phyloP scores from a whole-genome alignment of 2,888 invertebrate species.

The Aphidoletes aphidimyza region DNA sequence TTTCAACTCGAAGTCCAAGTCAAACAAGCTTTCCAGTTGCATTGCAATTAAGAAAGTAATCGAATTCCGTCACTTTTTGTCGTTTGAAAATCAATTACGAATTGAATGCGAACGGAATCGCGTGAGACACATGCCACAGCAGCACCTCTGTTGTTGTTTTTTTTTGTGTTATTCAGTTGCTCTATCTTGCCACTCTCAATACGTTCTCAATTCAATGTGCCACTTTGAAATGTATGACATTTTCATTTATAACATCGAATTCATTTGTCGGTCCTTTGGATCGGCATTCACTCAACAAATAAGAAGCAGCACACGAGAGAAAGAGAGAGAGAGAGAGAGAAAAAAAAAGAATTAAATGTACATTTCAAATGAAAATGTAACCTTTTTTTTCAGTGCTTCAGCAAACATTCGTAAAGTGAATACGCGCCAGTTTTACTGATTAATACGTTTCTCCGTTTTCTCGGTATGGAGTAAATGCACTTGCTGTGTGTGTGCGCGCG shows the following conservation, averaged over 20 bases:
- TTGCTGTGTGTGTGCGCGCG: too few species aligned
- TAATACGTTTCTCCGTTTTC: slow-evolving; percentile 27
- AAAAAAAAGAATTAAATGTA: not conserved
- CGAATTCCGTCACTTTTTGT: slow-evolving; percentile 23
- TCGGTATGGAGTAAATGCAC: too few species aligned
- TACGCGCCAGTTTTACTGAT: slow-evolving; percentile 33
- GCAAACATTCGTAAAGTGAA: not conserved
- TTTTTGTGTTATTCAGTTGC: not conserved
- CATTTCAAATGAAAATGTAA: slow-evolving; percentile 27
- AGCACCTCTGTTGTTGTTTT: not conserved
- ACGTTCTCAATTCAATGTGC: too few species aligned
- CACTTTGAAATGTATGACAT: slow-evolving; percentile 26
- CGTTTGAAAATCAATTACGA: slow-evolving; percentile 12
- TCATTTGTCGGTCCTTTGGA: slow-evolving; percentile 17
- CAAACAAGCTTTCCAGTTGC: not conserved
- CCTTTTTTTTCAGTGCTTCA: not conserved
- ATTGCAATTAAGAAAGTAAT: slow-evolving; percentile 23
- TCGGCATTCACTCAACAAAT: not conserved
- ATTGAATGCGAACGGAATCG: not conserved
- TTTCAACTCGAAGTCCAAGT: not conserved
- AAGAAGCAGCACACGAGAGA: too few species aligned
- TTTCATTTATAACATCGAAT: slow-evolving; percentile 15
- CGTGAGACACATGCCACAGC: slow-evolving; percentile 20
- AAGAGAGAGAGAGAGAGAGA: not conserved
- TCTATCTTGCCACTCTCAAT: too few species aligned